Evolutionary conservation across 2,797 vertebrate species (phyloP), one percentile per base, ranked within the genome.

Genomic region (Oceanodroma leucorhoa): DNA sequence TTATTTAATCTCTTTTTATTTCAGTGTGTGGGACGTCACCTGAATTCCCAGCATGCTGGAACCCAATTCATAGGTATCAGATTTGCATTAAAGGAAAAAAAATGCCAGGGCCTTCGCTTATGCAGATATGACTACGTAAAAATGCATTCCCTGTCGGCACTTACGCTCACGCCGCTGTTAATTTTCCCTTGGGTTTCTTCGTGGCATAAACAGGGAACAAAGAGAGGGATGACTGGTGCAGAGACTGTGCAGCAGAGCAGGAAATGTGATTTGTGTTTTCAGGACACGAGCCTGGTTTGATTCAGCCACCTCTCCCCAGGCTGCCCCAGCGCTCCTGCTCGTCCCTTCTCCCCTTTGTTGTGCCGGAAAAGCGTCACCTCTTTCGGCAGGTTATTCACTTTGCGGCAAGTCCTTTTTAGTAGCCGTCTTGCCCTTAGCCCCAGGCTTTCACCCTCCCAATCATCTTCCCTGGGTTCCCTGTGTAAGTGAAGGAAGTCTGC

Each of bases 261-360:
- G 90, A 91, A 86, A 83, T 12, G 29, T 1, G 29, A 48, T 83
- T 23, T 66, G 15, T 5, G 5, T 51, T 80, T 62, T 40, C 12
- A 13, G 86, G 75, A 29, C 45, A 19, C 1, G 3, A 61, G 30
- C 26, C 8, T 0, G 27, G 41, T 15, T 58, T 50, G 82, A 54
- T 69, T 45, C 60, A 73, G 73, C 23, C 0, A 0, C 62, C 36
- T 57, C 26, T 58, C 54, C 73, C 71, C 0, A 0, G 80, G 58
- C 36, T 4, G 6, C 48, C 58, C 40, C 38, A 4, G n/a, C 2
- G 1, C n/a, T 66, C 34, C 54, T 4, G 14, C 58, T 78, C 6
- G 4, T 10, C 46, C 46, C 70, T 34, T 62, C 48, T 53, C 23
- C 29, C 11, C 55, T 93, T 73, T 64, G 27, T 83, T 43, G 67